Percentiles rank a stretch among this genome's conserved stretches.
phyloP scores from a whole-genome alignment of 2,797 vertebrate genomes.

The Peromyscus melanophrys region DNA sequence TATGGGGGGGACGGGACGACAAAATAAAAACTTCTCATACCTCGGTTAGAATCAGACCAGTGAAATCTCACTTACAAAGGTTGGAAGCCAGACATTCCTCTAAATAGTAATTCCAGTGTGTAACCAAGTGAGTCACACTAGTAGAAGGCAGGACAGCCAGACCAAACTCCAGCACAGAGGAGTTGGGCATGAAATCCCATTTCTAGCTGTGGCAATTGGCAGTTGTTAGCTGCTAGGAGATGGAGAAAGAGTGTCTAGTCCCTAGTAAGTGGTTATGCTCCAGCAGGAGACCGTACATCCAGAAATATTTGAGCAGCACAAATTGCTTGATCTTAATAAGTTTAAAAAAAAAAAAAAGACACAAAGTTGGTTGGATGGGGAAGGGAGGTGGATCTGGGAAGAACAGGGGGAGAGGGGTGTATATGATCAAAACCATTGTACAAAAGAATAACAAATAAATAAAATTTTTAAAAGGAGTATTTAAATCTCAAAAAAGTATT shows the following conservation, averaged over 20 bases:
- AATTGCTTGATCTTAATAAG: neutral
- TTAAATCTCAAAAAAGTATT: neutral
- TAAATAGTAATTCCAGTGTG: neutral
- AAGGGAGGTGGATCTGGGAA: neutral
- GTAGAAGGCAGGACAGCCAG: neutral
- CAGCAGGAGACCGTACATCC: neutral
- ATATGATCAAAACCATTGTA: neutral
- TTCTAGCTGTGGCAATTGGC: neutral
- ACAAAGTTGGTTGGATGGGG: neutral
- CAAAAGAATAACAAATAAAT: neutral
- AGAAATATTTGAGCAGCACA: neutral
- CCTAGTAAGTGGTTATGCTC: neutral
- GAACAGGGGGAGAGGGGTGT: neutral
- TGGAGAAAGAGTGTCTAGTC: neutral
- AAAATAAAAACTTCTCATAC: neutral
- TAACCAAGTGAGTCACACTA: neutral
- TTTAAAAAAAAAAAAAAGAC: too few relatives aligned
- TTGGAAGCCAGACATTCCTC: neutral
- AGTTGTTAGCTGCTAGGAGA: neutral
- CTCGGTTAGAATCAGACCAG: constrained; percentile 19
- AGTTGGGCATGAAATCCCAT: neutral
- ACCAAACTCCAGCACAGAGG: neutral
- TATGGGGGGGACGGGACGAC: too few relatives aligned
- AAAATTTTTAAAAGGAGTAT: neutral
- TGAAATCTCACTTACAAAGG: neutral